A percentile compares a stretch with the other conserved stretches of the same genome.
Conservation (phyloP, 23 tunicate genomes). For the Trididemnum nubilum region DNA sequence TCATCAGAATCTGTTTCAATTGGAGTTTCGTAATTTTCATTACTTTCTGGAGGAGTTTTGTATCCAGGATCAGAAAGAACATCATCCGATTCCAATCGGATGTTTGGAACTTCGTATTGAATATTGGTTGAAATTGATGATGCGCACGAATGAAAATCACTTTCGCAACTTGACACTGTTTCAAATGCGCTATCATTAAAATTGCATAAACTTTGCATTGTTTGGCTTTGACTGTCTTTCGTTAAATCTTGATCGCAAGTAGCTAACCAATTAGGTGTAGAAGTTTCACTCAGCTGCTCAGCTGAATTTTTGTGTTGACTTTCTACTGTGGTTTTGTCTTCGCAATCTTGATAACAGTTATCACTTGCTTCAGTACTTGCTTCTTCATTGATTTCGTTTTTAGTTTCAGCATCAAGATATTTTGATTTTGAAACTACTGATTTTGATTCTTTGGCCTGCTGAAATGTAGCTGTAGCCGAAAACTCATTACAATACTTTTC, state of each 20-base stretch:
- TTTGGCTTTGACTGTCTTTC: neutral
- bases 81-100: neutral
- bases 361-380: too few species aligned
- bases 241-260: neutral
- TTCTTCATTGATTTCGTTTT: too few species aligned
- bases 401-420: too few species aligned
- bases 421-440: too few species aligned
- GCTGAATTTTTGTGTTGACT: too few species aligned
- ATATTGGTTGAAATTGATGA: constrained; percentile 25
- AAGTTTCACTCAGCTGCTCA: too few species aligned
- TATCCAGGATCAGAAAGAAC: constrained; percentile 43
- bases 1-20: constrained; percentile 26
- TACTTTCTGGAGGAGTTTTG: constrained; percentile 46
- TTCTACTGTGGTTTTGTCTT: too few species aligned
- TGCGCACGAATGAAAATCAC: constrained; percentile 50
- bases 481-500: too few species aligned
- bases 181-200: constrained; percentile 43
- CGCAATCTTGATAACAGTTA: too few species aligned
- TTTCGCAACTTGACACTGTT: constrained; percentile 34
- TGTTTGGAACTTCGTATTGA: neutral
- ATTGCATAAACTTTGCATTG: neutral
- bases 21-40: neutral
- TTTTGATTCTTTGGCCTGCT: too few species aligned
- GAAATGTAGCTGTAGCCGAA: too few species aligned
- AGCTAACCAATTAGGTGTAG: neutral